phyloP scores from a whole-genome alignment of 2,888 invertebrate genomes.

The Omphaloscelis lunosa region DNA sequence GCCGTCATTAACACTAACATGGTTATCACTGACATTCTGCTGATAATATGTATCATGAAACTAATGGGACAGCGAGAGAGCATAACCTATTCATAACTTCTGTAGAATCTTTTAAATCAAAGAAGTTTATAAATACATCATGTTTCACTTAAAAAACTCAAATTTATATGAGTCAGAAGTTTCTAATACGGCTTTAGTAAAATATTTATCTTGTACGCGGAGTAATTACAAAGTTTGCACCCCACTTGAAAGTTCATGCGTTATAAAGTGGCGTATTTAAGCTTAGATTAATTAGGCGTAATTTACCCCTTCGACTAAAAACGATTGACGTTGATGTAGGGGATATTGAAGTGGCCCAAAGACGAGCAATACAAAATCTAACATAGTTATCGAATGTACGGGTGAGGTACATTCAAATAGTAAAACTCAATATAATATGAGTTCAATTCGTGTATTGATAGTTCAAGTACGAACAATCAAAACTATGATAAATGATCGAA shows the following conservation, averaged over 20 bases:
- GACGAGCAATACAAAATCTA: neutral
- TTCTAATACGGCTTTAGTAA: conserved; percentile 60
- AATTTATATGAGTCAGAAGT: conserved; percentile 54
- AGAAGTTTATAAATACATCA: conserved; percentile 20
- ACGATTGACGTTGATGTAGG: conserved; percentile 53
- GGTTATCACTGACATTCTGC: too few species aligned
- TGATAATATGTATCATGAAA: neutral
- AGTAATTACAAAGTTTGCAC: conserved; percentile 72
- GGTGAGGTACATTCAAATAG: too few species aligned
- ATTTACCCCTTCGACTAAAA: conserved; percentile 69
- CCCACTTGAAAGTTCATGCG: conserved; percentile 66
- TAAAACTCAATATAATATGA: too few species aligned
- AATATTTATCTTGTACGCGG: conserved; percentile 71
- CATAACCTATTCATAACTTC: neutral
- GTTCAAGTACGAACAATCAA: too few species aligned
- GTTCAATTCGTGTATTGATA: too few species aligned
- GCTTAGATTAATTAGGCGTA: conserved; percentile 72
- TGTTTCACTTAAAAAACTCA: conserved; percentile 24
- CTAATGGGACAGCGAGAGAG: neutral
- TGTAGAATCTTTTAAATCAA: neutral
- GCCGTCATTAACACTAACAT: too few species aligned
- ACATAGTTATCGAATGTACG: neutral
- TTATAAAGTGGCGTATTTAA: conserved; percentile 70
- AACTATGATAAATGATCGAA: too few species aligned
- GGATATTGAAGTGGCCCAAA: conserved; percentile 51